Conservation (phyloP, 2,888 invertebrate genomes). For the Endotricha flammealis region DNA sequence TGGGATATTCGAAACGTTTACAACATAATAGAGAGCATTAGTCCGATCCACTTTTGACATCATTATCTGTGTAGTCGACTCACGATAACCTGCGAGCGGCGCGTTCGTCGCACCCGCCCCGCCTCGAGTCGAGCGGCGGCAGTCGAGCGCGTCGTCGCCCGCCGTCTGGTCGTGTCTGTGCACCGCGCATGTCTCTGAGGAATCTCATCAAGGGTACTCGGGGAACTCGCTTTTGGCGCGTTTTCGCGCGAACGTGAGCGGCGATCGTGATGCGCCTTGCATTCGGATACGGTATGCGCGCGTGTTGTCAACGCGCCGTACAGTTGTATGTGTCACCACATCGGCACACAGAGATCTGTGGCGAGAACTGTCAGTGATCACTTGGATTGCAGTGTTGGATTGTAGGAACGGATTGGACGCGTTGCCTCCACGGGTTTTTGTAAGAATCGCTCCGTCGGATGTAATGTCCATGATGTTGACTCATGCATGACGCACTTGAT, state of each 20-base stretch:
- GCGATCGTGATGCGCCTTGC: slow-evolving; percentile 59
- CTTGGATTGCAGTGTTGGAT: slow-evolving; percentile 78
- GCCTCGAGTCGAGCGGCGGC: slow-evolving; percentile 42
- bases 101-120: slow-evolving; percentile 62
- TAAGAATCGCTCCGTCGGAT: slow-evolving; percentile 64
- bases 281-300: slow-evolving; percentile 60
- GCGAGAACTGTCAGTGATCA: slow-evolving; percentile 53
- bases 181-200: slow-evolving; percentile 29
- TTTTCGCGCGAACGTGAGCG: slow-evolving; percentile 55
- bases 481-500: slow-evolving; percentile 75
- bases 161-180: slow-evolving; percentile 45
- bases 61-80: slow-evolving; percentile 73
- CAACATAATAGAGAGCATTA: slow-evolving; percentile 74
- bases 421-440: slow-evolving; percentile 50
- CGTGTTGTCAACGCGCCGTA: slow-evolving; percentile 45
- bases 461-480: slow-evolving; percentile 71
- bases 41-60: slow-evolving; percentile 78
- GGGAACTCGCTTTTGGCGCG: slow-evolving; percentile 70
- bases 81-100: slow-evolving; percentile 73
- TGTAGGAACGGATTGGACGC: slow-evolving; percentile 53
- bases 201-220: slow-evolving; percentile 40
- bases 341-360: slow-evolving; percentile 62
- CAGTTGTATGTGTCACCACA: slow-evolving; percentile 38
- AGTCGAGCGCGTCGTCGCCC: slow-evolving; percentile 64
- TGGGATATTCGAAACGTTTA: slow-evolving; percentile 58